Base-by-base conservation (phyloP, 2,797 vertebrate species). In the Aselliscus stoliczkanus region DNA sequence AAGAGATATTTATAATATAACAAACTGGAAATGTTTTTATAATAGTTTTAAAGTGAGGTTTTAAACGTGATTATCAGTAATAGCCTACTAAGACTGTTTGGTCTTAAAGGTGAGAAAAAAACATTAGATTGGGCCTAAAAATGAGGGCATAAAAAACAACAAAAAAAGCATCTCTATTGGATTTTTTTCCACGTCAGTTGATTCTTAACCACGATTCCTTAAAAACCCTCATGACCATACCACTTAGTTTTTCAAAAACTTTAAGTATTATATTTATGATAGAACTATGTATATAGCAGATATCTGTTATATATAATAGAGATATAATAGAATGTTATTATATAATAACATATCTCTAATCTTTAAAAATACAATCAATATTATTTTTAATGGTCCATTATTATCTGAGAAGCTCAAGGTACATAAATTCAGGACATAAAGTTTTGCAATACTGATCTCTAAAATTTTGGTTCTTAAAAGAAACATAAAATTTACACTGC, bases 41-140 rank as follows among this genome's bases (percentile, higher is more conserved):
- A 21, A 65, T 50, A 75, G 64, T 80, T 77, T 72, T 60, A 21
- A 54, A 88, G 42, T 72, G 42, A 77, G 3, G 44, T 42, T 81
- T 91, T 94, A 62, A 86, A 54, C 37, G 89, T 80, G 76, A 60
- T 94, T 81, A 60, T 94, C 58, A 90, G 27, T 76, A 80, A 58
- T 39, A 84, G 23, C 29, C 47, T 67, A 50, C 31, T 76, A 86
- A 90, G 37, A 79, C 7, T 50, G 8, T 11, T 56, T 89, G 34
- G 14, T 83, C 4, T 18, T 88, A 72, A 69, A 86, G 29, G 25
- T 86, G 31, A 95, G 90, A 62, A 92, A 91, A 47, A 87, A 87
- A 92, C 91, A 73, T 29, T 82, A 75, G 44, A 87, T 76, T 77
- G 86, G 37, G 31, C 31, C 72, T 93, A 91, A 88, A 92, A 80